phyloP scores from a whole-genome alignment of 2,797 vertebrate genomes.

The Typhlichthys subterraneus region DNA sequence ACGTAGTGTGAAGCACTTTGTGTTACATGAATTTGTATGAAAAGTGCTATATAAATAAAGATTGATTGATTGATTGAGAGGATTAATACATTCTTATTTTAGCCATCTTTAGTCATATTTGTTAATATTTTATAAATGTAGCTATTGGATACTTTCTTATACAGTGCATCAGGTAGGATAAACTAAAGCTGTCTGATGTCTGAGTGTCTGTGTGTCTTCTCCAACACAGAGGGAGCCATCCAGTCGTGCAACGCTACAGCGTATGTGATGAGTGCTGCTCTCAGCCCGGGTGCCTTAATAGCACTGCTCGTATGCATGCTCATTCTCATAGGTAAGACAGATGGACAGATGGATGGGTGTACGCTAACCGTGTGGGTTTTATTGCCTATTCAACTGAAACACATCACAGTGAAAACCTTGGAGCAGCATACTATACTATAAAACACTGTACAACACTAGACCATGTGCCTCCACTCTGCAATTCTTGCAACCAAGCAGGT shows the following conservation, averaged over 20 bases:
- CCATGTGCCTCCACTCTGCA: constrained; percentile 1
- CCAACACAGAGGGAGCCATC: constrained; percentile 85
- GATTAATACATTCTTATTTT: too few species aligned
- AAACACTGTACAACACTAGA: too few species aligned
- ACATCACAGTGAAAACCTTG: neutral
- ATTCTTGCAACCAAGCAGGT: constrained; percentile 30
- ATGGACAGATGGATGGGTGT: constrained; percentile 1
- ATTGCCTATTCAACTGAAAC: constrained; percentile 20
- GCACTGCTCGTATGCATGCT: constrained; percentile 94
- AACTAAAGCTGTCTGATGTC: neutral
- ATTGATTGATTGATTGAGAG: too few species aligned
- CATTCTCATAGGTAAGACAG: constrained; percentile 83
- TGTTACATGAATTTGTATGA: too few species aligned
- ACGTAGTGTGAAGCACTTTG: too few species aligned
- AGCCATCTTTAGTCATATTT: too few species aligned
- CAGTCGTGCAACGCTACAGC: constrained; percentile 95
- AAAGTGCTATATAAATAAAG: too few species aligned
- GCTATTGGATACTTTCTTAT: too few species aligned
- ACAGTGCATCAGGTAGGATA: too few species aligned
- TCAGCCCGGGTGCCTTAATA: constrained; percentile 96
- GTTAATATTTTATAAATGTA: too few species aligned
- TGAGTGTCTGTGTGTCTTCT: constrained; percentile 27
- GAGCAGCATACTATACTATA: too few species aligned
- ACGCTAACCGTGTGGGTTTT: neutral
- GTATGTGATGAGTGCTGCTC: constrained; percentile 86